Conservation (phyloP, 2,888 invertebrate genomes). For the Galeopsomyia nigrocyanea region DNA sequence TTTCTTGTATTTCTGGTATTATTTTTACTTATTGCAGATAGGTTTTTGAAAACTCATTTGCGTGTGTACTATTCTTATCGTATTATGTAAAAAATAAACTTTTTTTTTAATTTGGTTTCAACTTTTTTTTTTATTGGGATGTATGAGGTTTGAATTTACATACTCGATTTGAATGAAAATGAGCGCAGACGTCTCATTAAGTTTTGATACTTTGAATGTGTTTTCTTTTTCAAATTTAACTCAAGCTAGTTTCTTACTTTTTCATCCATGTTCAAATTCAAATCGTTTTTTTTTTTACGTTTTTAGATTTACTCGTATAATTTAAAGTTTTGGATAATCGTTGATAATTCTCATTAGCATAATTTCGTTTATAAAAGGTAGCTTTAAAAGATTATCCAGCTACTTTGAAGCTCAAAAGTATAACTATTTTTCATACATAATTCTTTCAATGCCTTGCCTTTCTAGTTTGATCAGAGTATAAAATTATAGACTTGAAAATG, state of each 20-base stretch:
- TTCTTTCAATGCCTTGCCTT: conserved; percentile 37
- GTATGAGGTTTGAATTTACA: conserved; percentile 12
- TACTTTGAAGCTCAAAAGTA: not conserved
- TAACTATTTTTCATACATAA: conserved; percentile 8
- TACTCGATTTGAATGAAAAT: conserved; percentile 28
- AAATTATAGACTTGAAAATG: conserved; percentile 12
- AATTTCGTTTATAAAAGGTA: not conserved
- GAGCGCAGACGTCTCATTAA: not conserved
- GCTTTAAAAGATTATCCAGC: not conserved
- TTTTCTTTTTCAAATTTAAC: conserved; percentile 4
- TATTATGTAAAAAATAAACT: conserved; percentile 46
- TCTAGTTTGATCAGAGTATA: conserved; percentile 16
- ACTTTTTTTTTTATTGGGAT: conserved; percentile 25
- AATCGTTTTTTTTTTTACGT: conserved; percentile 1
- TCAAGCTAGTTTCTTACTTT: conserved; percentile 23
- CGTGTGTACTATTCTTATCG: conserved; percentile 43
- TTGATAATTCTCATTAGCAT: not conserved
- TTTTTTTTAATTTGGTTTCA: conserved; percentile 42
- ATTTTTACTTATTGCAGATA: conserved; percentile 37
- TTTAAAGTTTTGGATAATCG: not conserved
- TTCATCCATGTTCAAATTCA: conserved; percentile 22
- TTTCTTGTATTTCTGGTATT: conserved; percentile 40
- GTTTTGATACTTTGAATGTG: too few species aligned
- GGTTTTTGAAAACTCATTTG: conserved; percentile 35
- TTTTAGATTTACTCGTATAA: too few species aligned